Conservation (phyloP, 2,888 invertebrate genomes). For the Caenorhabditis sp. region DNA sequence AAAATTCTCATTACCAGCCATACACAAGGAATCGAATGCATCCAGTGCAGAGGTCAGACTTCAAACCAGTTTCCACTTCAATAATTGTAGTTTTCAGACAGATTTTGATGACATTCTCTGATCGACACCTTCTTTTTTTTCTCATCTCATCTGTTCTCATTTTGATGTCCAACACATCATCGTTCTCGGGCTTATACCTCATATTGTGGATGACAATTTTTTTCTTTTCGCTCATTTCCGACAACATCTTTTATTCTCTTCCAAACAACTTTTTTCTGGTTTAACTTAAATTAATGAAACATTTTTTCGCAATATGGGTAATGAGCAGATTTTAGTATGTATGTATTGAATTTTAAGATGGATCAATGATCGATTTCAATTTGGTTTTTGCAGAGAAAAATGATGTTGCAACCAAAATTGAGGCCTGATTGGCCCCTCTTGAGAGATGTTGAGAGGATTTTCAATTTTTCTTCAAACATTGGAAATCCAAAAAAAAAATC, state of each 20-base stretch:
- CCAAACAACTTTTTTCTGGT: background rate
- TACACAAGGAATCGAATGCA: constrained; percentile 38
- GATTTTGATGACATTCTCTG: constrained; percentile 48
- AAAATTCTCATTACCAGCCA: constrained; percentile 40
- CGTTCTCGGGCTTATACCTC: constrained; percentile 30
- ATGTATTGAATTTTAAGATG: too few species aligned
- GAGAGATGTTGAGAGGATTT: too few species aligned
- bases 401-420: too few species aligned
- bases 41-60: constrained; percentile 27
- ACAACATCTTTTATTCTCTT: background rate
- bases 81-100: too few species aligned
- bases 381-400: too few species aligned
- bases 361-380: too few species aligned
- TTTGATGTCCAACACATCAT: constrained; percentile 3
- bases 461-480: too few species aligned
- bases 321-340: too few species aligned
- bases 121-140: constrained; percentile 15
- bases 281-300: too few species aligned
- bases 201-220: constrained; percentile 17
- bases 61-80: constrained; percentile 6
- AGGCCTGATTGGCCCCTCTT: too few species aligned
- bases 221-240: background rate
- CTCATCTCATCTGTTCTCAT: background rate
- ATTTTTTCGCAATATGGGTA: too few species aligned
- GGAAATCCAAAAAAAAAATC: too few species aligned